Evolutionary conservation across 2,888 invertebrate genomes (phyloP).

Genomic region (Melangyna quadrimaculata): DNA sequence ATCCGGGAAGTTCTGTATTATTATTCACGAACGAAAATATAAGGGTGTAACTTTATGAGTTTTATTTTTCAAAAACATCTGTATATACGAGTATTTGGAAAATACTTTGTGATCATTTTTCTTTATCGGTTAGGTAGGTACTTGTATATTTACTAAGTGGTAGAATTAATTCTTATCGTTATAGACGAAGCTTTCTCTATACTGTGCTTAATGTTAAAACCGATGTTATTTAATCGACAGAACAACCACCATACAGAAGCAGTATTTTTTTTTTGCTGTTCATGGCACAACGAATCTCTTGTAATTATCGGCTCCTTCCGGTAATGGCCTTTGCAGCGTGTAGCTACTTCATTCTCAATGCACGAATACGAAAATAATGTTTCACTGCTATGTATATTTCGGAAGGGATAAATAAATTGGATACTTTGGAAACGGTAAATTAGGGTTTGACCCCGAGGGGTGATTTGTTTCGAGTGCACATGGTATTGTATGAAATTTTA

Average conservation of each 20-base stretch:
- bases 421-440: constrained; percentile 63
- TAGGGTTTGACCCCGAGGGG: constrained; percentile 59
- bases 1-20: constrained; percentile 27
- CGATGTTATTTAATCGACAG: constrained; percentile 7
- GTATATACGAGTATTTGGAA: not conserved
- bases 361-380: constrained; percentile 39
- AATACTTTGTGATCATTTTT: constrained; percentile 40
- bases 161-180: constrained; percentile 4
- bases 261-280: not conserved
- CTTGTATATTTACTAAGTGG: not conserved
- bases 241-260: not conserved
- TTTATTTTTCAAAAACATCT: constrained; percentile 17
- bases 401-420: constrained; percentile 63
- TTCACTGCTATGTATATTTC: constrained; percentile 18
- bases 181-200: not conserved
- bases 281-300: constrained; percentile 30
- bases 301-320: constrained; percentile 63
- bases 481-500: too few relatives aligned
- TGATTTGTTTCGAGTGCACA: constrained; percentile 26
- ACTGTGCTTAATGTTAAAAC: constrained; percentile 24
- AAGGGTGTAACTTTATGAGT: not conserved
- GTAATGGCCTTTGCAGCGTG: constrained; percentile 38
- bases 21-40: not conserved
- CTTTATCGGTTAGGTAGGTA: too few relatives aligned
- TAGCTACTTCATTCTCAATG: constrained; percentile 35